Evolutionary conservation across 2,797 vertebrate species (phyloP).

Genomic region (Hyperoplus lanceolatus): DNA sequence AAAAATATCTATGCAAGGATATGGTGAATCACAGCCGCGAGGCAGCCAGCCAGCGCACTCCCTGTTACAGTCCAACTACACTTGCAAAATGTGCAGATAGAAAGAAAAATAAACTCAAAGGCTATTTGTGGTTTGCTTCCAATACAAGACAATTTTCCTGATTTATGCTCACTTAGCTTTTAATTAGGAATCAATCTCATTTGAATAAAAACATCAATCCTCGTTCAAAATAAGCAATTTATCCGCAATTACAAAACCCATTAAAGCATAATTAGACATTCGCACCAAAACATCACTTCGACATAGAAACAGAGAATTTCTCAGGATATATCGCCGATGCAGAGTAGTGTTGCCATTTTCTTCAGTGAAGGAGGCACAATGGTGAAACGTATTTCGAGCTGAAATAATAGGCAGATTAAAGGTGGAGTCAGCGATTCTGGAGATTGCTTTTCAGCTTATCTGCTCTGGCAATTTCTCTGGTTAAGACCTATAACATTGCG

Average conservation of each 20-base stretch:
- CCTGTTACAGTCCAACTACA: constrained; percentile 39
- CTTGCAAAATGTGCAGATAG: constrained; percentile 47
- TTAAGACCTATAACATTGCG: too few relatives aligned
- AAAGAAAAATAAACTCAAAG: constrained; percentile 13
- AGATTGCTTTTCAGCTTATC: background rate
- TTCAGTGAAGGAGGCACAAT: background rate
- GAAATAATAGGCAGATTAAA: constrained; percentile 8
- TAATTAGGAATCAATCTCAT: constrained; percentile 86
- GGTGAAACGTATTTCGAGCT: background rate
- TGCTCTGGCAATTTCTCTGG: too few relatives aligned
- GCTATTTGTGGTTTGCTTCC: constrained; percentile 65
- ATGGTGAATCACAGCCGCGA: constrained; percentile 64
- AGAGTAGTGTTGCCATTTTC: constrained; percentile 3
- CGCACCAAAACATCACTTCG: constrained; percentile 70
- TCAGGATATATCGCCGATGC: constrained; percentile 30
- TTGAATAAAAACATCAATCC: constrained; percentile 84
- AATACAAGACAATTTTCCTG: constrained; percentile 60
- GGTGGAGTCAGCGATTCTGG: background rate
- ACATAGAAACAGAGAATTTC: constrained; percentile 61
- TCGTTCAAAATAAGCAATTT: constrained; percentile 84
- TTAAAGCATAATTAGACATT: constrained; percentile 85
- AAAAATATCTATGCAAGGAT: constrained; percentile 64
- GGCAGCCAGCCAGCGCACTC: constrained; percentile 31
- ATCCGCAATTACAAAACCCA: constrained; percentile 84
- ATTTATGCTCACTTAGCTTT: constrained; percentile 85